Evolutionary conservation across 2,797 vertebrate species (phyloP).

Genomic region (Taeniopygia guttata): DNA sequence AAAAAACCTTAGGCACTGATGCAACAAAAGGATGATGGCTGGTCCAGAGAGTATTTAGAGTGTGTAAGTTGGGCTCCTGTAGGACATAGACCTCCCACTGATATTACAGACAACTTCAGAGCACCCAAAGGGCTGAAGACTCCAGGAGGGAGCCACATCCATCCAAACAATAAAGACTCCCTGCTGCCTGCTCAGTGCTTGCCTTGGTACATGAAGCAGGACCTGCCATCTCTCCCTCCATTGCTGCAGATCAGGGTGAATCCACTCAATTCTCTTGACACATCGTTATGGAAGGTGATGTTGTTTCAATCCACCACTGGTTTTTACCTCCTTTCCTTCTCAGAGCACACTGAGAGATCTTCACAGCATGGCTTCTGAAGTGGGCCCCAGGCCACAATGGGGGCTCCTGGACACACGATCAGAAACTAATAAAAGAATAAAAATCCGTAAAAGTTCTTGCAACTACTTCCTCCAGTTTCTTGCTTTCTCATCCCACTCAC

Average conservation of each 20-base stretch:
- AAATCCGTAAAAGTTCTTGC: background rate
- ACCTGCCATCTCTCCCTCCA: background rate
- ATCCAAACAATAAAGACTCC: background rate
- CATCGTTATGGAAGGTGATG: background rate
- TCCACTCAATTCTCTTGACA: background rate
- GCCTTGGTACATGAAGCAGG: background rate
- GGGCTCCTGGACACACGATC: background rate
- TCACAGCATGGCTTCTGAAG: background rate
- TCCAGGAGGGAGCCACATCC: background rate
- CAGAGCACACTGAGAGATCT: background rate
- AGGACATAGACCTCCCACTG: background rate
- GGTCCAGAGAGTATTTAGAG: background rate
- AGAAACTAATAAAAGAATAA: background rate
- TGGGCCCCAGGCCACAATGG: background rate
- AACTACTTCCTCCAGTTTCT: background rate
- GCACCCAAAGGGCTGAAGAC: background rate
- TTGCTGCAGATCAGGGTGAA: background rate
- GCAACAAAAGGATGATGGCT: background rate
- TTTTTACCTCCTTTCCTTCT: background rate
- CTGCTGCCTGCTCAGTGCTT: background rate
- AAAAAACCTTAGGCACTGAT: background rate
- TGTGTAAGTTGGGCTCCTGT: background rate
- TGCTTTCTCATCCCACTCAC: background rate
- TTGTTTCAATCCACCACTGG: rapidly evolving
- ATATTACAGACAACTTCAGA: background rate